Evolutionary conservation across 2,797 vertebrate genomes (phyloP), one percentile per base, ranked within the genome.

Genomic region (Phrynocephalus guinanensis): DNA sequence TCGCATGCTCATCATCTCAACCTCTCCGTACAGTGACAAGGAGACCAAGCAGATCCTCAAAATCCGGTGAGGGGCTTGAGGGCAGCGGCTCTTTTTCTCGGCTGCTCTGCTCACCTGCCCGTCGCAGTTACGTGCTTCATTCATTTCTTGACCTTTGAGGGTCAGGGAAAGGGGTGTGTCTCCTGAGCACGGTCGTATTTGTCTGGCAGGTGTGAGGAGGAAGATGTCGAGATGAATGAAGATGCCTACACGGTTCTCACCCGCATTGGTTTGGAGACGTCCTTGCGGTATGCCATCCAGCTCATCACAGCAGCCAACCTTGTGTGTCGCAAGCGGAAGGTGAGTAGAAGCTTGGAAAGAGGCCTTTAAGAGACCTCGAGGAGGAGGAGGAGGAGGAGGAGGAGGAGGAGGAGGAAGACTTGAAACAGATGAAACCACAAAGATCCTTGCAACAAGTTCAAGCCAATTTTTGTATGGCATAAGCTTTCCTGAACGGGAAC

Each of bases 41-140:
- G 98, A 99, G 94, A 99, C 98, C 0, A 97, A 97, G 91, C 98
- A 99, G 96, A 99, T 99, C 92, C 97, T 99, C 11, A 98, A 98
- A 90, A 99, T 99, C 87, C 95, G 98, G 98, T 99, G 93, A 82
- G 90, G 5, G 56, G 11, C 18, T 20, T 20, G 20, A 63, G 60
- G 60, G 13, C 16, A 3, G n/a, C 60, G 26, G 50, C 5, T 28
- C 30, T 4, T 75, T 20, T 26, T 30, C 22, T 56, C 71, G 18
- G 28, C 8, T 52, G n/a, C 24, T 26, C 20, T 16, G 33, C 10
- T 16, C 13, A 16, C 16, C 26, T 16, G 2, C 73, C 16, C 22
- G 10, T 67, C 33, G 52, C 16, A 52, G 24, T 16, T 0, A 6
- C 5, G 70, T 38, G 9, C 22, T 63, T 56, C 20, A 30, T 11